Evolutionary conservation across 2,797 vertebrate species (phyloP), one percentile per base, ranked within the genome.

Genomic region (Oreonectes daqikongensis): DNA sequence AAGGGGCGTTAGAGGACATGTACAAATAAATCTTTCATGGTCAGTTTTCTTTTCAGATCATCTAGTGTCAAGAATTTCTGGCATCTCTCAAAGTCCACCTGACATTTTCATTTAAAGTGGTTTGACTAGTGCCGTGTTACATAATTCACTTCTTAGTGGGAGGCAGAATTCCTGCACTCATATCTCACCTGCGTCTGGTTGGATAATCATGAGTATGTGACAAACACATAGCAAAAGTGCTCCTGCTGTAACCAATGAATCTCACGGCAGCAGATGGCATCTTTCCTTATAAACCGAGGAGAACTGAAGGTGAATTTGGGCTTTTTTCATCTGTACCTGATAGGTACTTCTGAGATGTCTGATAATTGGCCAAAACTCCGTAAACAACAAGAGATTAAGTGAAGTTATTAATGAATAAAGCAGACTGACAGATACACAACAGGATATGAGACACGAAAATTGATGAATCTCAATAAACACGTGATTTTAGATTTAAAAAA

Each of bases 121-220:
- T 59, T 30, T 57, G 63, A 57, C 11, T 1, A 6, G 0, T 18
- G 46, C 24, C 63, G 32, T 18, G 24, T 75, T 57, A 32, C 32
- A 53, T 75, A 30, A 75, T 35, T 75, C 24, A 46, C 18, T 30
- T 75, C 61, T 55, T 61, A 22, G 61, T 12, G 24, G 61, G 35
- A 55, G 53, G 24, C 18, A 22, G 26, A 22, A 38, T 44, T 42
- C 24, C 38, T 60, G 22, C 14, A 10, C 42, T 6, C 57, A 22
- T 46, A 32, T 50, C 57, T 72, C 55, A 46, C 53, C 55, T 35
- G 20, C 38, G 42, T 18, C 38, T 46, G 55, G 11, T 20, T 15
- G 55, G 24, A 30, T 72, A 30, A 28, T 7, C 24, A 20, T 30
- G 18, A 71, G 30, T 48, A 53, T 20, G 4, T 12, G 28, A 61